Evolutionary conservation across 2,888 invertebrate genomes (phyloP).

Genomic region (Molorchus minor): DNA sequence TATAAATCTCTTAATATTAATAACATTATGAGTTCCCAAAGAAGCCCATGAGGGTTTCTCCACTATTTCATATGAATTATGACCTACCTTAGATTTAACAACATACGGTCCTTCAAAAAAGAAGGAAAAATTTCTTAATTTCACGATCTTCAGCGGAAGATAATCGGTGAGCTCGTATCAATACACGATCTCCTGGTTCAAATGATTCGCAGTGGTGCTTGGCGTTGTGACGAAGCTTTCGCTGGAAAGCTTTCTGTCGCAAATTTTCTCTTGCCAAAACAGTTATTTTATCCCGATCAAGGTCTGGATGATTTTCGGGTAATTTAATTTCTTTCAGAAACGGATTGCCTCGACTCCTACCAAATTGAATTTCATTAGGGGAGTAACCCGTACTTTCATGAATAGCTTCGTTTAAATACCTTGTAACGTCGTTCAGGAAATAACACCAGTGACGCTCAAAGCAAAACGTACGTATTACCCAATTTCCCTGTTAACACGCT

Average conservation of each 20-base stretch:
- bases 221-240: neutral
- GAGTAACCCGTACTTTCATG: neutral
- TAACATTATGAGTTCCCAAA: neutral
- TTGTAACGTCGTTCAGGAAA: neutral
- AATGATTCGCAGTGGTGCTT: neutral
- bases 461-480: neutral
- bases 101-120: no score
- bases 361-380: neutral
- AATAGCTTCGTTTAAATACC: neutral
- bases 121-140: conserved; percentile 9
- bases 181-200: neutral
- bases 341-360: no score
- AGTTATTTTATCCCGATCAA: no score
- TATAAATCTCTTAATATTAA: neutral
- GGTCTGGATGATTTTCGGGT: no score
- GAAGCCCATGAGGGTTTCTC: neutral
- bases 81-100: no score
- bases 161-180: neutral
- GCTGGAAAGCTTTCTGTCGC: neutral
- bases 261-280: neutral
- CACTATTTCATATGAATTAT: neutral
- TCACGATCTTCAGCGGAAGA: conserved; percentile 6
- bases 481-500: conserved; percentile 7
- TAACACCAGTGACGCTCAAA: neutral
- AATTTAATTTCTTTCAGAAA: neutral